Percentiles rank a stretch among this genome's conserved stretches.
These are phyloP conservation scores for Oxyura jamaicensis DNA, from an alignment of 2,113 vertebrate genomes.

Conservation along the genomic window DNA sequence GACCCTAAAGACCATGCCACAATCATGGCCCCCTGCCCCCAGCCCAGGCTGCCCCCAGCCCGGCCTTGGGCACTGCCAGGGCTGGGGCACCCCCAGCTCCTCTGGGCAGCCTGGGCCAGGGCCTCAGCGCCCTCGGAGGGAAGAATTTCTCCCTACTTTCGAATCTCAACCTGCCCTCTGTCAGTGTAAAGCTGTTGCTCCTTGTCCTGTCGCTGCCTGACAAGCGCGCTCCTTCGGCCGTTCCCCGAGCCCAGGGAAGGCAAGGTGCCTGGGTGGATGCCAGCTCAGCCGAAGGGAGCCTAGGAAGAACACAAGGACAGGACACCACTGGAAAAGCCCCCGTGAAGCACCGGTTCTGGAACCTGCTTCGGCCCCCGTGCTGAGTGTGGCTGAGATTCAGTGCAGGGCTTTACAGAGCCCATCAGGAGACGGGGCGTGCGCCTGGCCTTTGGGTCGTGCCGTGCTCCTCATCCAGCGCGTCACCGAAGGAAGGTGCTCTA, in stretches of 20 bases:
- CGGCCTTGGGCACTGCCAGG: no score
- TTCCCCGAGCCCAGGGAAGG: not conserved
- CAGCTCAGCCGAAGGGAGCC: not conserved
- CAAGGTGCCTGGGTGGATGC: accelerated
- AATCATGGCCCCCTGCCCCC: no score
- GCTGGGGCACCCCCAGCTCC: no score
- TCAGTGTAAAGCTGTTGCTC: no score
- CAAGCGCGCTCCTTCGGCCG: not conserved
- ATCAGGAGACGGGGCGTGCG: accelerated
- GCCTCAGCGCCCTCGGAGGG: no score
- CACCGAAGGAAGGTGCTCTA: no score
- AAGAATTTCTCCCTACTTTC: no score
- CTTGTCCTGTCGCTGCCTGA: no score
- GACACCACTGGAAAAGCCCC: not conserved
- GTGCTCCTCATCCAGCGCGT: not conserved
- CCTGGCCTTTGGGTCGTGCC: not conserved
- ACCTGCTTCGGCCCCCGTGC: not conserved
- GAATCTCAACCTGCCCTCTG: no score
- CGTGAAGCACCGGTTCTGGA: not conserved
- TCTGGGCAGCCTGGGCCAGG: no score
- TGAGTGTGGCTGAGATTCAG: not conserved
- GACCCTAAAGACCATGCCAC: no score
- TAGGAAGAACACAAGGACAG: not conserved
- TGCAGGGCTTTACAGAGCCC: not conserved
- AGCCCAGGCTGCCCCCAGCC: no score